phyloP scores from a whole-genome alignment of 53 echinoderm and acorn worm species.

The Luidia sarsii region DNA sequence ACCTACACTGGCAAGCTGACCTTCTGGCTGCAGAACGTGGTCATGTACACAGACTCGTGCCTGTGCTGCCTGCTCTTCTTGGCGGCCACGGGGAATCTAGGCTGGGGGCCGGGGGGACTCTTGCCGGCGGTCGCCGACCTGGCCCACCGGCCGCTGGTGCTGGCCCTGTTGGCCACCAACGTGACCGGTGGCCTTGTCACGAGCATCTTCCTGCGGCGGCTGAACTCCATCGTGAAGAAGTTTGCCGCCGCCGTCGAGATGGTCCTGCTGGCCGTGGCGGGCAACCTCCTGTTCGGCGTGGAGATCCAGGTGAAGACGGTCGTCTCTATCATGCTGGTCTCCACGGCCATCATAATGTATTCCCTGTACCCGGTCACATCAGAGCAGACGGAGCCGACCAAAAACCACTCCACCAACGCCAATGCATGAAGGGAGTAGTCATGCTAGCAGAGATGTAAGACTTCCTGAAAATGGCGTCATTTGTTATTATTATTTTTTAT shows the following conservation, averaged over 20 bases:
- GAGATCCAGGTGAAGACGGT: conserved; percentile 51
- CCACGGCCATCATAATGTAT: conserved; percentile 66
- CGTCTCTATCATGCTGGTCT: conserved; percentile 64
- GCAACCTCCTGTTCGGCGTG: conserved; percentile 64
- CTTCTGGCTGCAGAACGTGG: conserved; percentile 93
- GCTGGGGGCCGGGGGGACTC: background rate
- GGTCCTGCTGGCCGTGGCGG: conserved; percentile 60
- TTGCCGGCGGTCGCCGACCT: conserved; percentile 20
- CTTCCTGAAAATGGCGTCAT: no score
- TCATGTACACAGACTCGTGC: conserved; percentile 84
- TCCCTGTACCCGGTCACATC: conserved; percentile 76
- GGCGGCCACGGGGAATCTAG: background rate
- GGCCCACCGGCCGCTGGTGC: conserved; percentile 45
- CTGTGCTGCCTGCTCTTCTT: conserved; percentile 59
- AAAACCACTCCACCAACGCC: no score
- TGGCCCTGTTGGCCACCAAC: conserved; percentile 68
- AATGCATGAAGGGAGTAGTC: no score
- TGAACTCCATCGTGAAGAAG: conserved; percentile 93
- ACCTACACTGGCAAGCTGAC: conserved; percentile 47
- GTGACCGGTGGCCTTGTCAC: conserved; percentile 83
- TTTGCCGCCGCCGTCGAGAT: conserved; percentile 87
- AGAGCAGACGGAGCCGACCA: no score
- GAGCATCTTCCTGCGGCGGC: conserved; percentile 72
- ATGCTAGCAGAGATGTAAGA: no score
- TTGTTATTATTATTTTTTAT: no score